Evolutionary conservation across 2,888 invertebrate genomes (phyloP).

Genomic region (Linnaemya vulpina): DNA sequence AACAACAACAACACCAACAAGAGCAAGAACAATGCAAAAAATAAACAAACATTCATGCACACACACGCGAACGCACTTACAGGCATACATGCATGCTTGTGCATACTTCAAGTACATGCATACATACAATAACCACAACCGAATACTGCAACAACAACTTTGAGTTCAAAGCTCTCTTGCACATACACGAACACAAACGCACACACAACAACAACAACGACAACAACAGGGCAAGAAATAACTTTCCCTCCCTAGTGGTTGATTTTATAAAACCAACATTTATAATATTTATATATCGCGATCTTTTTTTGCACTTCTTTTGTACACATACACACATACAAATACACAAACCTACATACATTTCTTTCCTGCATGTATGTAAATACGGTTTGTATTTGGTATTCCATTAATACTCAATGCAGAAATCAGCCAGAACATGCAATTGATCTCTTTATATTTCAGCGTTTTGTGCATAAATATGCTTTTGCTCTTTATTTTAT

Average conservation of each 20-base stretch:
- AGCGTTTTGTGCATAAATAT: not conserved
- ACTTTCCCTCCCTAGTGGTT: constrained; percentile 64
- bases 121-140: constrained; percentile 55
- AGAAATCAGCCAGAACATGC: constrained; percentile 44
- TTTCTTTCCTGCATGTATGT: not conserved
- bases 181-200: constrained; percentile 9
- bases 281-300: constrained; percentile 47
- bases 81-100: not conserved
- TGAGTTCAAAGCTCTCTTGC: constrained; percentile 68
- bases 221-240: constrained; percentile 38
- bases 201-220: not conserved
- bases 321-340: not conserved
- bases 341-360: not conserved
- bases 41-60: constrained; percentile 47
- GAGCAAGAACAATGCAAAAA: constrained; percentile 57
- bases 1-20: constrained; percentile 53
- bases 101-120: constrained; percentile 28
- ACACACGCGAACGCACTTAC: not conserved
- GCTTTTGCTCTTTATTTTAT: constrained; percentile 7
- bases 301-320: constrained; percentile 47
- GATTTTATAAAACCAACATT: constrained; percentile 44
- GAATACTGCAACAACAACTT: constrained; percentile 39
- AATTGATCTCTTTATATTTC: constrained; percentile 39
- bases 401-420: constrained; percentile 40
- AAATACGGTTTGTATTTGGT: not conserved